Evolutionary conservation across 2,888 invertebrate genomes (phyloP), one percentile per base, ranked within the genome.

Genomic region (Erebia palarica): DNA sequence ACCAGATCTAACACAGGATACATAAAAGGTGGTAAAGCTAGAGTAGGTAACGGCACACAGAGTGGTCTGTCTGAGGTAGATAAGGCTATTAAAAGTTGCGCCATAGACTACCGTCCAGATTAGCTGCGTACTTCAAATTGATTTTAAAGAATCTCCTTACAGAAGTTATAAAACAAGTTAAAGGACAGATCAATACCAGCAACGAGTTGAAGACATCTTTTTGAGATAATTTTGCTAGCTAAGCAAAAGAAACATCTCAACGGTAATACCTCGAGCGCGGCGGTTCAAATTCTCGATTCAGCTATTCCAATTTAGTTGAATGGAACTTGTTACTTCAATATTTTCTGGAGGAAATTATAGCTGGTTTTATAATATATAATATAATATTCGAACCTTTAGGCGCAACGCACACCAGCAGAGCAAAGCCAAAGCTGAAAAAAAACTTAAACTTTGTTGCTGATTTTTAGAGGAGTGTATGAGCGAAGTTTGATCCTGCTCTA

Each of bases 41-140:
- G 76, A 79, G 79, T 76, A 74, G 75, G 79, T 79, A 81, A 81
- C 82, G 86, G 84, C 83, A 82, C 81, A 79, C 77, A 82, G 80
- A 83, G 82, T 79, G 82, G 89, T 84, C 89, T 91, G 91, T 82
- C 81, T 79, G 82, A 83, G 85, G 86, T 89, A 86, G 91, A 92
- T 92, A 92, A 91, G 89, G 88, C 90, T 93, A 91, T 92, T 91
- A 91, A 90, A 93, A 93, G 88, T 93, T 90, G 89, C 89, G 85
- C 87, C 86, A 80, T 83, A 86, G 86, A 85, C 85, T 83, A 82
- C 82, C 79, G 84, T 77, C 82, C 84, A 88, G 85, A 88, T 89
- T 86, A 86, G 86, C 82, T 80, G 82, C 83, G 88, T 85, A 86
- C 82, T 81, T 82, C 81, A 80, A 80, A 83, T 83, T 78, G 81